Percentiles rank a stretch among this genome's conserved stretches.
Conservation (phyloP, 2,113 vertebrate species). For the Melospiza georgiana region DNA sequence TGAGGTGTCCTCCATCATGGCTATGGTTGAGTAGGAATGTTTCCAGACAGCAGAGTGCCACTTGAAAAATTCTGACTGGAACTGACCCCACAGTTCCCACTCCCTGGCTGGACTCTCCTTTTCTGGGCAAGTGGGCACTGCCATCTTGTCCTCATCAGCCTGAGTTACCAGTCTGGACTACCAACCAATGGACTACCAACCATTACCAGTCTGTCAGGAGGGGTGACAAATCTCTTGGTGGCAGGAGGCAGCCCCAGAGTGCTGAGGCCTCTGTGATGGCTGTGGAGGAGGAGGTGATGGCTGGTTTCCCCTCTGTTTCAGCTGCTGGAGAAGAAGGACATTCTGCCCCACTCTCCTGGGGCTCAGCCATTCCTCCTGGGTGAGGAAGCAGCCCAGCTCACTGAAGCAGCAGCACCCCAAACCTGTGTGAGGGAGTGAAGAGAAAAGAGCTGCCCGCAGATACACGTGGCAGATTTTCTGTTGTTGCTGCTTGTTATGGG, state of each 20-base stretch:
- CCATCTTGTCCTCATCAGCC: too few relatives aligned
- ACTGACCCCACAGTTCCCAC: rapidly evolving
- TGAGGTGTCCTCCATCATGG: background rate
- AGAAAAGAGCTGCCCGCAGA: background rate
- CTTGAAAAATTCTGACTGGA: background rate
- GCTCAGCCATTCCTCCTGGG: background rate
- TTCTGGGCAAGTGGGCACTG: background rate
- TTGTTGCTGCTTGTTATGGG: background rate
- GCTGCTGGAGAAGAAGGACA: background rate
- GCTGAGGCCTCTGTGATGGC: background rate
- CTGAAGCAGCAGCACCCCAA: background rate
- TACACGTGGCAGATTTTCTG: background rate
- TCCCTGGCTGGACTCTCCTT: background rate
- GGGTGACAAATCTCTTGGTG: background rate
- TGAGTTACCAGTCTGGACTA: too few relatives aligned
- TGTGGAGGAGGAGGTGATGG: background rate
- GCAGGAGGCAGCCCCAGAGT: background rate
- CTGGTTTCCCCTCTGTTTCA: background rate
- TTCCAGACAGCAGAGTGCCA: background rate
- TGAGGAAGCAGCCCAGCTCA: background rate
- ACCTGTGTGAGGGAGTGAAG: background rate
- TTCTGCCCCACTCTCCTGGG: background rate
- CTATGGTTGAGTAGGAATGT: background rate
- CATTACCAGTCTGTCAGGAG: rapidly evolving
- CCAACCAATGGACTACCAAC: too few relatives aligned